A percentile compares a stretch with the other conserved stretches of the same genome.
Evolutionary conservation across 1,140 invertebrate species (phyloP).

Genomic region (Pseudachorutes palmiensis): DNA sequence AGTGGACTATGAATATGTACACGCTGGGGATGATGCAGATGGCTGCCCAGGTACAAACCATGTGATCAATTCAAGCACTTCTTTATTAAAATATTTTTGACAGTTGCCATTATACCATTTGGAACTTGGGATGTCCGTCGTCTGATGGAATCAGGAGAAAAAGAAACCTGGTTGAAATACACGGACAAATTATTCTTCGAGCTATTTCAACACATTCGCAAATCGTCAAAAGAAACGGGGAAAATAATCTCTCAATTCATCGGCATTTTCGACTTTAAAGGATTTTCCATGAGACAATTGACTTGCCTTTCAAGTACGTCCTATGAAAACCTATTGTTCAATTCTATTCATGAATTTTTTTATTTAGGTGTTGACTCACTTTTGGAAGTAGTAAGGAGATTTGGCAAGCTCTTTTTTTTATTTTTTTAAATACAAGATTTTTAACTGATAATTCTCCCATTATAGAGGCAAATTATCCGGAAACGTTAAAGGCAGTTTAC

Average conservation of each 20-base stretch:
- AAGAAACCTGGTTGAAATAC: constrained; percentile 17
- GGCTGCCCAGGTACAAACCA: constrained; percentile 63
- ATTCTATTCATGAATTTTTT: no score
- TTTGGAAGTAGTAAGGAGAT: constrained; percentile 17
- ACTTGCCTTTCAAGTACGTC: not conserved
- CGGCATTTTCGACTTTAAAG: constrained; percentile 24
- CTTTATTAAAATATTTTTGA: no score
- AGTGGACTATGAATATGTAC: constrained; percentile 65
- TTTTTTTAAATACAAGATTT: not conserved
- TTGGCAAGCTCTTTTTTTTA: not conserved
- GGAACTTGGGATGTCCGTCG: constrained; percentile 30
- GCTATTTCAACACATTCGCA: not conserved
- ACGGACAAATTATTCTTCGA: not conserved
- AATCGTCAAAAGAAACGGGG: not conserved
- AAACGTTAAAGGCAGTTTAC: constrained; percentile 29
- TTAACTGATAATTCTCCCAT: not conserved
- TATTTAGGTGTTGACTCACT: constrained; percentile 18
- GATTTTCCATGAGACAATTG: constrained; percentile 19
- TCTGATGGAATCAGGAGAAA: constrained; percentile 7
- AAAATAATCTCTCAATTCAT: constrained; percentile 20
- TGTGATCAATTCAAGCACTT: no score
- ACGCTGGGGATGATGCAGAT: constrained; percentile 70
- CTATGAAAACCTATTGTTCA: no score
- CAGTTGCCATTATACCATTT: constrained; percentile 27
- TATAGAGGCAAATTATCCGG: constrained; percentile 34